Percentiles rank a stretch among this genome's conserved stretches.
These are phyloP conservation scores for Calliphora vicina DNA, from an alignment of 1,140 invertebrate species.

Conservation along the genomic window DNA sequence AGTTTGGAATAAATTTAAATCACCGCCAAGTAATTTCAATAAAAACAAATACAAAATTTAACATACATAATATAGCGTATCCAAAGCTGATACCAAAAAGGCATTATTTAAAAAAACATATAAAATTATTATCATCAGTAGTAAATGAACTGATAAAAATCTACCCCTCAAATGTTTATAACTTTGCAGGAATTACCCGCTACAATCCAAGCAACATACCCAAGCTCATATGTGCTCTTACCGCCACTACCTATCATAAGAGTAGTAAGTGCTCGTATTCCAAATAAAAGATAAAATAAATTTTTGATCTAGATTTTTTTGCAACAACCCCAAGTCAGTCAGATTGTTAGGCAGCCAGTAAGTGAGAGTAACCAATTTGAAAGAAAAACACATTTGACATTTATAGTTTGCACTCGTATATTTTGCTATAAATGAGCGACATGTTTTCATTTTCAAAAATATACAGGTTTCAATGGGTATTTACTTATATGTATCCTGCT, in stretches of 20 bases:
- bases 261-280: background rate
- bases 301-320: background rate
- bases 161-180: background rate
- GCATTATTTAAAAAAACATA: background rate
- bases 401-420: constrained; percentile 15
- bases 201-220: too few relatives aligned
- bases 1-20: too few relatives aligned
- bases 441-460: background rate
- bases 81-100: background rate
- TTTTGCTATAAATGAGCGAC: background rate
- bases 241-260: too few relatives aligned
- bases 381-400: background rate
- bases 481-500: background rate
- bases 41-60: background rate
- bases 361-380: background rate
- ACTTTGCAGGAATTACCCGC: background rate
- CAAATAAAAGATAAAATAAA: background rate
- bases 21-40: too few relatives aligned
- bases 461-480: background rate
- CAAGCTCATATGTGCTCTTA: too few relatives aligned
- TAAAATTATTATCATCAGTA: background rate
- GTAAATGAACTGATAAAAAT: constrained; percentile 15
- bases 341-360: too few relatives aligned
- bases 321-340: background rate
- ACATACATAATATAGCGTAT: background rate